Base-by-base conservation (phyloP, 1,140 invertebrate species). In the Battus philenor region DNA sequence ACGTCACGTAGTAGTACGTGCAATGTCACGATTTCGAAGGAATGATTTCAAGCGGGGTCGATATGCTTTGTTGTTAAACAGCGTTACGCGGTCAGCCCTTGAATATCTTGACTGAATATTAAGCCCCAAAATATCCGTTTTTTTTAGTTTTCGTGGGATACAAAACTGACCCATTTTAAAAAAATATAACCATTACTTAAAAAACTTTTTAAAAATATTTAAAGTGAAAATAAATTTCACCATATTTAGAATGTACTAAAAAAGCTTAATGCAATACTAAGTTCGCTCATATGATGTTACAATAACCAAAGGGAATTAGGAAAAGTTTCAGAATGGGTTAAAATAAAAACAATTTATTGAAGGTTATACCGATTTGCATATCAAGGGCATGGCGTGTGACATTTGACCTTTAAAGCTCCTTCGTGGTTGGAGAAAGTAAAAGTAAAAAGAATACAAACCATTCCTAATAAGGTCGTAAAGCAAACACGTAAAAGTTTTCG, bases 1-100 rank as follows among this genome's bases (percentile, higher is more conserved):
- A 32, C 44, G 27, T 49, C 34, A 46, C 49, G 34, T 51, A 51
- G 5, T 15, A 20, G 22, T 45, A 51, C 49, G 49, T 51, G 49
- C 44, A 51, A 46, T 51, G 49, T 45, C 49, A 46, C 43, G 34
- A 41, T 39, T 39, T 45, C 17, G 22, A 29, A 22, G 36, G 24
- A 33, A 26, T 20, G 12, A 45, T 13, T 32, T 38, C 16, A 16
- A 18, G 10, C 18, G 6, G 18, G 2, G 9, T n/a, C 3, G 1
- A 24, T 34, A 39, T 39, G 22, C 27, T 17, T 44, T 36, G 39
- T 44, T 38, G 33, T 36, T 50, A 31, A 27, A 29, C 36, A 29
- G 33, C 27, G 12, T 16, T 32, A 27, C n/a, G n/a, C n/a, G 27
- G 33, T 33, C 2, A 46, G 7, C 33, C 16, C 15, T 36, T 22